Evolutionary conservation across 2,797 vertebrate genomes (phyloP), one percentile per base, ranked within the genome.

Genomic region (Crax fasciolata): DNA sequence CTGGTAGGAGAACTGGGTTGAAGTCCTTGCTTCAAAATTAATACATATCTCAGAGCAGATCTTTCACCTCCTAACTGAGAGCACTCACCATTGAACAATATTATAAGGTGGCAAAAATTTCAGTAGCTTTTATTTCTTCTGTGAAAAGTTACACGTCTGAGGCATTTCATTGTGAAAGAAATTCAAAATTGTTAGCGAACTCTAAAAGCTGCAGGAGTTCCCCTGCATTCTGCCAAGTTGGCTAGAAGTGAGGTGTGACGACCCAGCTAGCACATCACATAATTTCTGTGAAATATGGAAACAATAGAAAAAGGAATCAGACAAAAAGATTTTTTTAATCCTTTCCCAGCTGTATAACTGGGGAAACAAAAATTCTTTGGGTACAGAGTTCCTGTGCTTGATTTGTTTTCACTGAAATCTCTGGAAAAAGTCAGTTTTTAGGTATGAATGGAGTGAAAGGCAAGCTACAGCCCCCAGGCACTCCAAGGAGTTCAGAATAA

Each of bases 1-100:
- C 23, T 6, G 3, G 59, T 63, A 68, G 52, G 19, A 91, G 76
- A 88, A 63, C 15, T 46, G 48, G 27, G 46, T 3, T 86, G 70
- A 90, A 13, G 24, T 44, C 20, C 73, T 77, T 86, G 55, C 63
- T 94, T 84, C 59, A 62, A 86, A 57, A 86, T 81, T 72, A 65
- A 48, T 66, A 55, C 19, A 5, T 55, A 24, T 55, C 48, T 86
- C n/a, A 44, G 43, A 66, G 27, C 11, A 58, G 48, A 58, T 23
- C 55, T 75, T 78, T 84, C 35, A 55, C 35, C 25, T 81, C 57
- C 16, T 62, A 67, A 67, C 48, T 70, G 48, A 3, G 3, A 63
- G n/a, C 11, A 44, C 14, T 81, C 13, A 46, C 13, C 9, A 30
- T 11, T 59, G 67, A 86, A 55, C 6, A 46, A 25, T 35, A 18